A percentile compares a stretch with the other conserved stretches of the same genome.
These are phyloP conservation scores for Microcaecilia unicolor DNA, from an alignment of 2,797 vertebrate genomes.

Conservation along the genomic window DNA sequence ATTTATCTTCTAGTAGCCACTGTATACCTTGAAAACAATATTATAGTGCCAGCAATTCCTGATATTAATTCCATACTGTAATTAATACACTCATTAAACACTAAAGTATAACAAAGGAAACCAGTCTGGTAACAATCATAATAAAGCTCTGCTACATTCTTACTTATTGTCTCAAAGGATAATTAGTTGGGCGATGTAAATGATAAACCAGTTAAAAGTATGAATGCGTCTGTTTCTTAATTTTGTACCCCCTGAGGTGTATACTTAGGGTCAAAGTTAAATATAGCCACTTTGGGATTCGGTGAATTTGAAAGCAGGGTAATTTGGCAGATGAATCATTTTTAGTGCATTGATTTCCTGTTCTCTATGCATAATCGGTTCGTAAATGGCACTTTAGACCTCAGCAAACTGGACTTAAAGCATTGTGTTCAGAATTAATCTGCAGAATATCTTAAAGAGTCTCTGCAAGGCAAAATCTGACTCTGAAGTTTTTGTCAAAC, in stretches of 20 bases:
- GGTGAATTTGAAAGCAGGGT: conserved; percentile 38
- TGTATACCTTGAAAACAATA: too few species aligned
- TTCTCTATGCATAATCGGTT: conserved; percentile 36
- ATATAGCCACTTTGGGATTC: conserved; percentile 33
- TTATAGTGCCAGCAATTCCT: too few species aligned
- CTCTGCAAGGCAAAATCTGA: conserved; percentile 16
- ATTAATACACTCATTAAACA: too few species aligned
- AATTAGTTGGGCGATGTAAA: conserved; percentile 8
- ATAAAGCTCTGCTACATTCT: too few species aligned
- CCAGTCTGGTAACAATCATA: too few species aligned
- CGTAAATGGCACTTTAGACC: conserved; percentile 33
- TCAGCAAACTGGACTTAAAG: conserved; percentile 23
- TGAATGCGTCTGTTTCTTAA: conserved; percentile 28
- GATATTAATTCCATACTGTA: too few species aligned
- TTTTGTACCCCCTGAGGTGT: conserved; percentile 39
- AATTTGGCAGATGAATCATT: conserved; percentile 46
- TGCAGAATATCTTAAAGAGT: conserved; percentile 19
- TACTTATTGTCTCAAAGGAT: too few species aligned
- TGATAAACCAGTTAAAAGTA: conserved; percentile 14
- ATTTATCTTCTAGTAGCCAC: too few species aligned
- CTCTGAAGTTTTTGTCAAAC: conserved; percentile 10
- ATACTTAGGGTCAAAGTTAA: conserved; percentile 40
- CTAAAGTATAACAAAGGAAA: too few species aligned
- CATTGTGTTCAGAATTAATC: conserved; percentile 11
- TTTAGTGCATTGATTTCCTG: conserved; percentile 41